phyloP scores from a whole-genome alignment of 1,140 invertebrate species.

The Anagrus nilaparvatae region DNA sequence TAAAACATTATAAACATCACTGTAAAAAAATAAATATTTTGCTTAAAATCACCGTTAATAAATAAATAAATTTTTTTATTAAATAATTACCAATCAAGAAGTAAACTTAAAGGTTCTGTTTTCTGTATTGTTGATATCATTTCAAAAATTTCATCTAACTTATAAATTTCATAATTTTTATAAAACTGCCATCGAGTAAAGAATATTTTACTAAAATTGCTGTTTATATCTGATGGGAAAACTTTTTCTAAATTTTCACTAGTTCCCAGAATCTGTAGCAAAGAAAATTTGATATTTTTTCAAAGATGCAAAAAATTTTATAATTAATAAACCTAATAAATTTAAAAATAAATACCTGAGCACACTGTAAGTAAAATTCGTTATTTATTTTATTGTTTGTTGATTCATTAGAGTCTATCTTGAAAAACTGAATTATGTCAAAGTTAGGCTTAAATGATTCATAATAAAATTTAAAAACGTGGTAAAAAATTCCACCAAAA shows the following conservation, averaged over 20 bases:
- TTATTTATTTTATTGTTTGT: neutral
- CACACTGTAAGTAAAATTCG: slow-evolving; percentile 8
- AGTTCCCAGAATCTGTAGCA: slow-evolving; percentile 8
- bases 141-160: slow-evolving; percentile 16
- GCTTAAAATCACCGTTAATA: too few species aligned
- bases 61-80: slow-evolving; percentile 5
- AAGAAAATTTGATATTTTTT: neutral
- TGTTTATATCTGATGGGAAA: slow-evolving; percentile 3
- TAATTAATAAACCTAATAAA: neutral
- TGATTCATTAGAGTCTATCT: neutral
- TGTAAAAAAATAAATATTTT: slow-evolving; percentile 26
- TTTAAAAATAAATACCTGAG: slow-evolving; percentile 6
- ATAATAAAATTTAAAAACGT: slow-evolving; percentile 11
- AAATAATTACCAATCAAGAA: slow-evolving; percentile 24
- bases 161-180: neutral
- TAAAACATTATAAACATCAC: slow-evolving; percentile 25
- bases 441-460: neutral
- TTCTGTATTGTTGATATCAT: slow-evolving; percentile 22
- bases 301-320: neutral
- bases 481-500: slow-evolving; percentile 10
- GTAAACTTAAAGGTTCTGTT: slow-evolving; percentile 19
- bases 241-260: slow-evolving; percentile 3
- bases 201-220: slow-evolving; percentile 9
- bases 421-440: slow-evolving; percentile 2
- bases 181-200: slow-evolving; percentile 3